phyloP scores from a whole-genome alignment of 2,113 vertebrate species.

The Oreotrochilus melanogaster region DNA sequence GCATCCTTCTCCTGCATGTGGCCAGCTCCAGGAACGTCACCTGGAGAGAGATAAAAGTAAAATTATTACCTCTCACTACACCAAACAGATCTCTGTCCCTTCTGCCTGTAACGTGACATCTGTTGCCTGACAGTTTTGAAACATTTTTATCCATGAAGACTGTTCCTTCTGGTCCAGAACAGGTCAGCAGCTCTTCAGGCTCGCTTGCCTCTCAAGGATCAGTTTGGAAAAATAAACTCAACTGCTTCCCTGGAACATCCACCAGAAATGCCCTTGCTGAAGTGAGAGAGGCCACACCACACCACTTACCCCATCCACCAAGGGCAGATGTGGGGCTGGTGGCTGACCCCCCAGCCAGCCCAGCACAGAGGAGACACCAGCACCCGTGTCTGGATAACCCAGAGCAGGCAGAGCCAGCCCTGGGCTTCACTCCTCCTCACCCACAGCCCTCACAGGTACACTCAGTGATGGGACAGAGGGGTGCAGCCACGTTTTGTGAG shows the following conservation, averaged over 20 bases:
- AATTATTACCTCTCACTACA: neutral
- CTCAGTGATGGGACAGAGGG: neutral
- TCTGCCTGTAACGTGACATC: neutral
- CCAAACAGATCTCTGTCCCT: neutral
- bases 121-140: slow-evolving; percentile 13
- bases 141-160: neutral
- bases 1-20: rapidly evolving
- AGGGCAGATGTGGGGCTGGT: neutral
- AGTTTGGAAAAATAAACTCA: neutral
- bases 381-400: too few relatives aligned
- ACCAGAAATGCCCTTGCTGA: neutral
- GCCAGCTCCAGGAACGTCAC: neutral
- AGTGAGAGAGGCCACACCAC: neutral
- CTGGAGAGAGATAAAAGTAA: neutral
- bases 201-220: neutral
- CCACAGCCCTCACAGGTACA: neutral
- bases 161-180: neutral
- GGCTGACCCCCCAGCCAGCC: neutral
- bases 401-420: neutral
- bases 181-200: neutral
- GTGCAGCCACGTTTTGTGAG: rapidly evolving
- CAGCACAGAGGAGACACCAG: rapidly evolving
- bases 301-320: neutral
- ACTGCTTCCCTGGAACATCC: neutral
- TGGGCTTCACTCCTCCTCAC: neutral